Base-by-base conservation (phyloP, 2,797 vertebrate genomes). In the Enteromius trimaculatus region DNA sequence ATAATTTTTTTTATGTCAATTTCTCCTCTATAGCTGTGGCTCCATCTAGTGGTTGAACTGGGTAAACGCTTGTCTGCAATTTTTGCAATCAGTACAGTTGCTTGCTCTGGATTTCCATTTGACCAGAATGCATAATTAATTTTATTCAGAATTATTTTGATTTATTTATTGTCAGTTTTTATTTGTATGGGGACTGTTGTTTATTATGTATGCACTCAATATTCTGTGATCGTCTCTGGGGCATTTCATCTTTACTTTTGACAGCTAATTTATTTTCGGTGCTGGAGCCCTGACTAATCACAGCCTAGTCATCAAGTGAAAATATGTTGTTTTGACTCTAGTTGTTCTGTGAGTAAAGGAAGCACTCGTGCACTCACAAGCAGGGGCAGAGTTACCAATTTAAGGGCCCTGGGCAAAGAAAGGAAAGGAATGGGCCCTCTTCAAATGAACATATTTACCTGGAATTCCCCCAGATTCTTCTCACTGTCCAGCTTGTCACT, bases 41-140 rank as follows among this genome's bases (percentile, higher is more conserved):
- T 55, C 81, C 81, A 83, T 77, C 81, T 83, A 49, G 64, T 69
- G 81, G 51, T 17, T 21, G 3, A 68, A 65, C 14, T 49, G 17
- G 37, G 7, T 62, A 60, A 7, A 44, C 31, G 4, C 53, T 3
- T 1, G 13, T 26, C 19, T 14, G 21, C 26, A n/a, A 7, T 78
- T 7, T 39, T 10, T 58, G 16, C 23, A 39, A 14, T 60, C 26
- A 39, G n/a, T 69, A 17, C n/a, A 31, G 21, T 55, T 70, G 17
- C n/a, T 70, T 39, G 13, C n/a, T 39, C 26, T 74, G 71, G 71
- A 21, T 19, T 31, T n/a, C 0, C 4, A 1, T 11, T 11, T 26
- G 9, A 47, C 26, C 9, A 19, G n/a, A 79, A 55, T n/a, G 51
- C 49, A 23, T 17, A 11, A 72, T 31, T 4, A 4, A 17, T 71